phyloP scores from a whole-genome alignment of 2,797 vertebrate genomes.

The Adelosebastes latens region DNA sequence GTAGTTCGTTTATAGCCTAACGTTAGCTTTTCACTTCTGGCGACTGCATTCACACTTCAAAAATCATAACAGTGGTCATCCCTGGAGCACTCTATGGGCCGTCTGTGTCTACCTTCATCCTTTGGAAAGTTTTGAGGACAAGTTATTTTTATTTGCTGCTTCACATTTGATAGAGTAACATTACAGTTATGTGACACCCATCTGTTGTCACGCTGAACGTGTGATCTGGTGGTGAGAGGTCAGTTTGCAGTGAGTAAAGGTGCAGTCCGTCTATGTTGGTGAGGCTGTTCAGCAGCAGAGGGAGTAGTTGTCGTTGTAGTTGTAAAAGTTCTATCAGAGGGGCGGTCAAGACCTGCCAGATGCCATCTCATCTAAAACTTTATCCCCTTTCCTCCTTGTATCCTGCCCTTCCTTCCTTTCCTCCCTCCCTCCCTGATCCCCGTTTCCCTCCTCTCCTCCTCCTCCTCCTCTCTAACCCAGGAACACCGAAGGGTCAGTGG shows the following conservation, averaged over 20 bases:
- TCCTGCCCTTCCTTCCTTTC: slow-evolving; percentile 1
- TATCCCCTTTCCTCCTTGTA: slow-evolving; percentile 20
- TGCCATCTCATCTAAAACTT: slow-evolving; percentile 42
- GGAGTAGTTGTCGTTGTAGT: slow-evolving; percentile 35
- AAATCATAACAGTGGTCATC: too few species aligned
- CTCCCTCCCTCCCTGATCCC: background rate
- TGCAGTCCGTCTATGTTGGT: background rate
- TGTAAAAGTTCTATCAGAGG: slow-evolving; percentile 11
- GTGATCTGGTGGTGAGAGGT: background rate
- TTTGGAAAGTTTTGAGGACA: background rate
- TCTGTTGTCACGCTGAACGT: background rate
- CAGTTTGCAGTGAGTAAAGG: background rate
- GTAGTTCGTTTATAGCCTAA: too few species aligned
- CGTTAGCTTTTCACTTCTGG: too few species aligned
- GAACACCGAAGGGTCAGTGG: slow-evolving; percentile 36
- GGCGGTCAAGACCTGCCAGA: slow-evolving; percentile 9
- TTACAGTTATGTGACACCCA: background rate
- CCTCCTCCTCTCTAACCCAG: slow-evolving; percentile 32
- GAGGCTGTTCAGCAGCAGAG: slow-evolving; percentile 52
- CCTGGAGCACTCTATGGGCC: too few species aligned
- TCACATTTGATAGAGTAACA: background rate
- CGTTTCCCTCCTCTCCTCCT: background rate
- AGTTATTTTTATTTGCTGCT: background rate
- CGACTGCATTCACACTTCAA: too few species aligned
- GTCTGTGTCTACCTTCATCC: background rate